phyloP scores from a whole-genome alignment of 2,888 invertebrate genomes.

The Leptopilina myrica region DNA sequence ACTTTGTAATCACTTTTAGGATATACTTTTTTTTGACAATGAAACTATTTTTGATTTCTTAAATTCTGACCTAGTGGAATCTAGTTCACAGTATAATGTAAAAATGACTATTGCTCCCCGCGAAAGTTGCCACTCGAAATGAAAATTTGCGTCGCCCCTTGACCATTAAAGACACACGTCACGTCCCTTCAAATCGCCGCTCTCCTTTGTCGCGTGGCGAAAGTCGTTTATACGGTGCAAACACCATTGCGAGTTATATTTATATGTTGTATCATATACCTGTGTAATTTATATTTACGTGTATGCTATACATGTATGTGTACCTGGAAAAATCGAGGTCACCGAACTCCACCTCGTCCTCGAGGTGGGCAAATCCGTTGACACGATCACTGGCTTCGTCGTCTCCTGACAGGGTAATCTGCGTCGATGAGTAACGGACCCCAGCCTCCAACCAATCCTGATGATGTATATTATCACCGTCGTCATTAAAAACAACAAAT shows the following conservation, averaged over 20 bases:
- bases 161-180: constrained; percentile 48
- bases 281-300: not conserved
- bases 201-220: constrained; percentile 61
- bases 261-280: too few species aligned
- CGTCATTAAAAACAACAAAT: constrained; percentile 56
- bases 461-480: constrained; percentile 69
- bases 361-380: constrained; percentile 61
- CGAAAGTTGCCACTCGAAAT: constrained; percentile 50
- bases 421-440: constrained; percentile 73
- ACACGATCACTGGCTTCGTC: constrained; percentile 62
- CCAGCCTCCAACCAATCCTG: constrained; percentile 74
- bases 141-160: constrained; percentile 22
- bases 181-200: constrained; percentile 52
- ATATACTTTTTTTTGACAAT: too few species aligned
- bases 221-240: constrained; percentile 54
- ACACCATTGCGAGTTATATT: constrained; percentile 31
- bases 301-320: not conserved
- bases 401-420: constrained; percentile 71
- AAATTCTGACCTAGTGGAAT: constrained; percentile 25
- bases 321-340: constrained; percentile 74
- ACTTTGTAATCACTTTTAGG: too few species aligned
- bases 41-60: not conserved
- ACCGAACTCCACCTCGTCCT: constrained; percentile 60
- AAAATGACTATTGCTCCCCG: constrained; percentile 10
- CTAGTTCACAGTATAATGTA: not conserved